Percentiles rank a stretch among this genome's conserved stretches.
Evolutionary conservation across 2,113 vertebrate species (phyloP).

Genomic region (Anser brachyrhynchus): DNA sequence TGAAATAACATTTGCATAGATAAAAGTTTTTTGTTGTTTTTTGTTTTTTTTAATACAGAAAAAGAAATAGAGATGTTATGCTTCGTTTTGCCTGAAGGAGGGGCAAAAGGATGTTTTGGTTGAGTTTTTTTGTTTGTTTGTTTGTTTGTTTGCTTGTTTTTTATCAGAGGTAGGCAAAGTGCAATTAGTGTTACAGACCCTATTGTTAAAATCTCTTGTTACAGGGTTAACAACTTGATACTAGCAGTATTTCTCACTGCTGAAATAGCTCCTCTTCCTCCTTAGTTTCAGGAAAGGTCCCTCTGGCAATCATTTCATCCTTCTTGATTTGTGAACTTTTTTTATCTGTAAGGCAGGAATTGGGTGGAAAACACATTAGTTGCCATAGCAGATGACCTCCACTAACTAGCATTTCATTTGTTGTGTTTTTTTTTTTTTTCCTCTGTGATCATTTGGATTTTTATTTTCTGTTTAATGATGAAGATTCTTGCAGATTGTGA

Average conservation of each 20-base stretch:
- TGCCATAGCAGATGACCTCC: neutral
- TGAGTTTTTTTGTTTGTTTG: neutral
- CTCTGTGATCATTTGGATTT: neutral
- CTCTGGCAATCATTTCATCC: neutral
- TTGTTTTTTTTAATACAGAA: neutral
- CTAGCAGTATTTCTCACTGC: neutral
- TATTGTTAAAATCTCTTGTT: neutral
- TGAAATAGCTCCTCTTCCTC: neutral
- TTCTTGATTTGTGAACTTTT: neutral
- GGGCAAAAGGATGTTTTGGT: neutral
- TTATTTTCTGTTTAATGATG: neutral
- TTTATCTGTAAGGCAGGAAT: neutral
- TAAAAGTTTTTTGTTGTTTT: neutral
- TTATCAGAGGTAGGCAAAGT: neutral
- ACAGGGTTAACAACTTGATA: neutral
- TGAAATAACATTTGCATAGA: neutral
- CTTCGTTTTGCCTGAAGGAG: neutral
- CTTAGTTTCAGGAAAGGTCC: neutral
- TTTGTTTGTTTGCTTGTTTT: neutral
- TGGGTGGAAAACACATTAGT: neutral
- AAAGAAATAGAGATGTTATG: fast-evolving
- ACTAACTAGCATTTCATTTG: neutral
- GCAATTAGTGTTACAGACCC: neutral
- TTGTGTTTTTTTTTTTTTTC: neutral
- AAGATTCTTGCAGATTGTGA: neutral